Base-by-base conservation (phyloP, 2,113 vertebrate species). In the Lagenorhynchus albirostris region DNA sequence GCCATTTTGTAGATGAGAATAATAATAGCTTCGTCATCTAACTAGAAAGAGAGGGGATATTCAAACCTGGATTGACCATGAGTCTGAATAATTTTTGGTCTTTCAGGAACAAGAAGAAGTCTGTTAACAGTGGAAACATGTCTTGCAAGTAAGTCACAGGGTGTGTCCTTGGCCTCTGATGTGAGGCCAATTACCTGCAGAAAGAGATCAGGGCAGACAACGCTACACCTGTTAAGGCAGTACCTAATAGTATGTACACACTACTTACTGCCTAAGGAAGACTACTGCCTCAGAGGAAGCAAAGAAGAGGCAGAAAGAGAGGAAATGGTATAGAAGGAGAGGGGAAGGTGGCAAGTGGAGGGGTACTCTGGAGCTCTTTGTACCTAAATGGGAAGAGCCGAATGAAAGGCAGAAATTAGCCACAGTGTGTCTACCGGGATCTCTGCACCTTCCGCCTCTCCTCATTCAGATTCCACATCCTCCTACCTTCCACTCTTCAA, bases 381-480 rank as follows among this genome's bases (percentile, higher is more conserved):
- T 6, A 36, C 44, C 36, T 20, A 17, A 23, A 12, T 1, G 7
- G 5, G 12, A 74, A 8, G 4, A 76, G 1, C 62, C 26, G 17
- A 62, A n/a, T 1, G 38, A 26, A 20, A 33, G 18, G n/a, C n/a
- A 31, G n/a, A 41, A 70, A 33, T 6, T 2, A 23, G 15, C 33
- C 71, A 33, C 29, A 53, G 47, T 4, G 1, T 1, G 0, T 2
- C 18, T 1, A 4, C 25, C 17, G 1, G 55, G 6, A 13, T 11
- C 53, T 86, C 38, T 11, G 41, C n/a, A 17, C 10, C 26, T 44
- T n/a, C 4, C 20, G 1, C 50, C 6, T 12, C 36, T 26, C 41
- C 9, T 33, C 21, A 15, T 3, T 0, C 53, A 53, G 14, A 9
- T 9, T 62, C 15, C n/a, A 5, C 11, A 1, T 31, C 31, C 1